Percentiles rank a stretch among this genome's conserved stretches.
Conservation (phyloP, 1,140 invertebrate genomes). For the Neodiprion lecontei region DNA sequence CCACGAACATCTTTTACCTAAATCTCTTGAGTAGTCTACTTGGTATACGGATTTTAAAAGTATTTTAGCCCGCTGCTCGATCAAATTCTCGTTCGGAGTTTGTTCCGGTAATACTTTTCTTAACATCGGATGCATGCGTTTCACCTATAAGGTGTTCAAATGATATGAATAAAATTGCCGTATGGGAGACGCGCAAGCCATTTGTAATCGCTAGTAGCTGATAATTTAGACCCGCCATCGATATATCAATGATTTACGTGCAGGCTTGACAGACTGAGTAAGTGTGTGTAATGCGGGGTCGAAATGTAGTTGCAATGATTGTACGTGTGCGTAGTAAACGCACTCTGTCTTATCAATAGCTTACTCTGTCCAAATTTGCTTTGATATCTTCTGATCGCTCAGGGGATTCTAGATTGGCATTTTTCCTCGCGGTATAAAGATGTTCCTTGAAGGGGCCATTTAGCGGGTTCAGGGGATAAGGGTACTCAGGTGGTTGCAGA, state of each 20-base stretch:
- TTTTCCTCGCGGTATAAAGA: conserved; percentile 33
- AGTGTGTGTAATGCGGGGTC: no score
- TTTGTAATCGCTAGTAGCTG: no score
- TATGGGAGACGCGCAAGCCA: no score
- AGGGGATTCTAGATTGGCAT: conserved; percentile 23
- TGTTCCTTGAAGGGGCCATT: conserved; percentile 36
- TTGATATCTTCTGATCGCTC: conserved; percentile 33
- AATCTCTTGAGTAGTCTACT: conserved; percentile 31
- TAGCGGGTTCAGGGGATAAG: conserved; percentile 30
- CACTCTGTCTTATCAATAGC: neutral
- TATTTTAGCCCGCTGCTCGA: conserved; percentile 35
- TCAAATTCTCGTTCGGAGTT: conserved; percentile 33
- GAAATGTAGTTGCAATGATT: no score
- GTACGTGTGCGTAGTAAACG: neutral
- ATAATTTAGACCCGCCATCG: no score
- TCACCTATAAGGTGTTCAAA: neutral
- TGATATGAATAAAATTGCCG: no score
- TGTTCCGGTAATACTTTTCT: conserved; percentile 30
- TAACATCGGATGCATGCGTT: conserved; percentile 26
- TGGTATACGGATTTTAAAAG: conserved; percentile 33
- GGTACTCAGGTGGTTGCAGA: conserved; percentile 23
- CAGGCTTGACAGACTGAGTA: no score
- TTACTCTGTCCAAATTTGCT: conserved; percentile 35
- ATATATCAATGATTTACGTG: no score
- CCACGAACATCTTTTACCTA: conserved; percentile 21